Evolutionary conservation across 2,888 invertebrate species (phyloP).

Genomic region (Icerya purchasi): DNA sequence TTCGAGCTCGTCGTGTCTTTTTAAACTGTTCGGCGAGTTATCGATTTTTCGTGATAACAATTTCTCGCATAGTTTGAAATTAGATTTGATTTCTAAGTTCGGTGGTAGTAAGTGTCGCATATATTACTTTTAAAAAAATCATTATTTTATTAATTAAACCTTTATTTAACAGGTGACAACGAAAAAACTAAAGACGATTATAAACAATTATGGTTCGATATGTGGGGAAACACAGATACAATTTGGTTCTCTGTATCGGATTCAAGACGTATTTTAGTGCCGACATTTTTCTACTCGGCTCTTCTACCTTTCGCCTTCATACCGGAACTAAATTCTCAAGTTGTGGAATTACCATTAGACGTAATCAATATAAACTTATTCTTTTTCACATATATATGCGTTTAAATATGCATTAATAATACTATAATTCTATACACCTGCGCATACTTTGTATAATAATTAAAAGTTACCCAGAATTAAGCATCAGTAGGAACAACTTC

Average conservation of each 20-base stretch:
- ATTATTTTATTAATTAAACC: too few species aligned
- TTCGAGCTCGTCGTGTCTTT: too few species aligned
- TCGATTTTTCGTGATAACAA: too few species aligned
- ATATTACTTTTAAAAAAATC: too few species aligned
- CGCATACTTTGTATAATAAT: background rate
- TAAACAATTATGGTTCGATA: background rate
- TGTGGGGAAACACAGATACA: background rate
- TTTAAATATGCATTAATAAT: background rate
- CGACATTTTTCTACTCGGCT: slow-evolving; percentile 45
- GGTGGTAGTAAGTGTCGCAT: too few species aligned
- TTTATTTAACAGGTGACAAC: background rate
- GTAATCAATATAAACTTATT: slow-evolving; percentile 29
- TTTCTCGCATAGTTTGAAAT: too few species aligned
- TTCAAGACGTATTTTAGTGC: slow-evolving; percentile 20
- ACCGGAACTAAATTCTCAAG: slow-evolving; percentile 45
- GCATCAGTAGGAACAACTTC: background rate
- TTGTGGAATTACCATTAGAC: slow-evolving; percentile 55
- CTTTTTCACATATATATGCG: too few species aligned
- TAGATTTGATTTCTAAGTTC: too few species aligned
- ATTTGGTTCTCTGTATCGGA: slow-evolving; percentile 13
- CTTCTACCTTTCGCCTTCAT: slow-evolving; percentile 53
- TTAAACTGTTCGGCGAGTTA: too few species aligned
- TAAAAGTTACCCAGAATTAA: background rate
- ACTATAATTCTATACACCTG: background rate
- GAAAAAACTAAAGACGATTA: background rate